These are phyloP conservation scores for Apis florea DNA, from an alignment of 1,140 invertebrate species.

Conservation along the genomic window DNA sequence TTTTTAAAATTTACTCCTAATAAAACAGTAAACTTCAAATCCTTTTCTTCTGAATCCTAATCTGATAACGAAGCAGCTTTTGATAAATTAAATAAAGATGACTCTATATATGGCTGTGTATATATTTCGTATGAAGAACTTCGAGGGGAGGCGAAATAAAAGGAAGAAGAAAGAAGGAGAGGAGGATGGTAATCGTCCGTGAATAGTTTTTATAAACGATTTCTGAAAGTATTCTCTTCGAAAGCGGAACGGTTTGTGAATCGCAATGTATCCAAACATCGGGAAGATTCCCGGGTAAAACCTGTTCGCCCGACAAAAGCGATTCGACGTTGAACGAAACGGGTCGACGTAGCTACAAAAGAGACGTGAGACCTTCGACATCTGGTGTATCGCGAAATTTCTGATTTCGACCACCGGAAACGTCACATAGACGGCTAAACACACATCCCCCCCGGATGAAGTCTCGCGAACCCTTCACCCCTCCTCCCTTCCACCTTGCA, in stretches of 20 bases:
- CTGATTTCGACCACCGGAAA: background rate
- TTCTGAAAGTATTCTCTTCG: background rate
- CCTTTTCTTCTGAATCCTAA: too few species aligned
- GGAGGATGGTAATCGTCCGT: background rate
- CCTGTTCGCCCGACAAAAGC: slow-evolving; percentile 1
- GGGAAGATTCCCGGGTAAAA: background rate
- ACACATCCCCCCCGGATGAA: background rate
- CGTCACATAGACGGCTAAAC: background rate
- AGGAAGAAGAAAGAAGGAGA: background rate
- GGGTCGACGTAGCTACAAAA: background rate
- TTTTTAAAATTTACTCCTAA: too few species aligned
- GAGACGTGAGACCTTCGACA: slow-evolving; percentile 9
- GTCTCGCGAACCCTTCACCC: background rate
- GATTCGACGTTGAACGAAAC: background rate
- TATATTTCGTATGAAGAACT: too few species aligned
- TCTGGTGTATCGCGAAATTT: background rate
- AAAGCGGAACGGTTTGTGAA: background rate
- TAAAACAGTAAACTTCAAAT: too few species aligned
- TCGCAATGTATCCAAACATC: background rate
- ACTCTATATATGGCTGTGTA: too few species aligned
- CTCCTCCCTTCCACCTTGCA: too few species aligned
- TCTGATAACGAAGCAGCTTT: too few species aligned
- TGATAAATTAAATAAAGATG: too few species aligned
- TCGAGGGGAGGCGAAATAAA: background rate
- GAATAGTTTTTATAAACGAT: background rate